Conservation (phyloP, 1,140 invertebrate genomes). For the Amyelois transitella region DNA sequence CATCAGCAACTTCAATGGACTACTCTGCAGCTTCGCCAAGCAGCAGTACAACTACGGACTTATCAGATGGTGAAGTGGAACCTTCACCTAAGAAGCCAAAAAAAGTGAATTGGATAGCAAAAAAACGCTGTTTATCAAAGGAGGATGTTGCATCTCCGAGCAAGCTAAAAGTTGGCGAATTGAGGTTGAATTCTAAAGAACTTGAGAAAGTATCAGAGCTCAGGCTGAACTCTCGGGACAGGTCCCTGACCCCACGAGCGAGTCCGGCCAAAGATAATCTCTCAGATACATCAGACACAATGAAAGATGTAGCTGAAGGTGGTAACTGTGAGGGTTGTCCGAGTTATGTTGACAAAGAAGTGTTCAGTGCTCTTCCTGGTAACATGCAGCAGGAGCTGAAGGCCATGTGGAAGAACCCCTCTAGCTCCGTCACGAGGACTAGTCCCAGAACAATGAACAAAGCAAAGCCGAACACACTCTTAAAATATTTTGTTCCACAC, state of each 20-base stretch:
- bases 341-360: constrained; percentile 76
- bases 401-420: constrained; percentile 76
- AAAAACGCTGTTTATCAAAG: constrained; percentile 60
- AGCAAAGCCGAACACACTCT: constrained; percentile 72
- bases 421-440: constrained; percentile 59
- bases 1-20: constrained; percentile 73
- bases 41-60: constrained; percentile 73
- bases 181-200: constrained; percentile 75
- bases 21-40: constrained; percentile 74
- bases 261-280: constrained; percentile 63
- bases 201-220: constrained; percentile 69
- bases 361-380: constrained; percentile 77
- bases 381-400: constrained; percentile 79
- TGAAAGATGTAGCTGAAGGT: constrained; percentile 50
- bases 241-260: constrained; percentile 64
- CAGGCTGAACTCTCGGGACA: constrained; percentile 66
- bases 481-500: constrained; percentile 79
- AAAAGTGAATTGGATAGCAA: constrained; percentile 64
- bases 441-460: constrained; percentile 64
- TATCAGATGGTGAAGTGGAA: constrained; percentile 77
- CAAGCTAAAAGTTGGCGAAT: constrained; percentile 77
- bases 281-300: constrained; percentile 59
- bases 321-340: constrained; percentile 67
- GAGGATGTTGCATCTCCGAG: constrained; percentile 76
- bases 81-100: constrained; percentile 81